These are phyloP conservation scores for Mizuhopecten yessoensis DNA, from an alignment of 1,140 invertebrate genomes.

Conservation along the genomic window DNA sequence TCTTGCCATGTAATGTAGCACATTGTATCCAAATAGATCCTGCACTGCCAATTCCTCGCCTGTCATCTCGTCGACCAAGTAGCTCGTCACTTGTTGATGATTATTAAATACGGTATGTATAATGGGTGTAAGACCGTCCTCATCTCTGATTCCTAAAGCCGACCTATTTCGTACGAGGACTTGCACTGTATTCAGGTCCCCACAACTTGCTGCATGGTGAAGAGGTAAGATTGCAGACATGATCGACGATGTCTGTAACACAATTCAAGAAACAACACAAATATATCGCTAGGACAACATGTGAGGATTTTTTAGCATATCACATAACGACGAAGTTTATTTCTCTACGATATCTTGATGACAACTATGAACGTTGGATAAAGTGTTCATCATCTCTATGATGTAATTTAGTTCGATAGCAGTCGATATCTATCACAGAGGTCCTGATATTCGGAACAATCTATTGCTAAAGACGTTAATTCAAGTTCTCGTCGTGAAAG, in stretches of 20 bases:
- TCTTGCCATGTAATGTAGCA: neutral
- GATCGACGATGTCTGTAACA: neutral
- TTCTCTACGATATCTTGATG: no score
- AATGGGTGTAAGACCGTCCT: neutral
- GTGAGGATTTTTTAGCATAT: no score
- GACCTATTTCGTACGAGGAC: neutral
- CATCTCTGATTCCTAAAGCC: neutral
- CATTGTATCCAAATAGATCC: constrained; percentile 22
- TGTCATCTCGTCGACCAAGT: neutral
- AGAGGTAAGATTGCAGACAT: neutral
- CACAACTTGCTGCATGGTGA: neutral
- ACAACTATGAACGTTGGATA: no score
- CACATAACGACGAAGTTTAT: no score
- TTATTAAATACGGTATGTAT: neutral
- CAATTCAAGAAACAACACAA: no score
- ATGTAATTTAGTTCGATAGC: no score
- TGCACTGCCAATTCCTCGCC: neutral
- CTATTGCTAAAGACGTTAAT: no score
- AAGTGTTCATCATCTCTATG: no score
- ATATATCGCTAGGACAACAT: no score
- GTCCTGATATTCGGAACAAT: no score
- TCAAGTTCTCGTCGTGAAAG: no score
- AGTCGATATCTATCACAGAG: no score
- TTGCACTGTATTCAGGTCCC: neutral
- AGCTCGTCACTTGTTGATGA: neutral